A percentile compares a stretch with the other conserved stretches of the same genome.
Conservation (phyloP, 2,797 vertebrate species). For the Emys orbicularis region DNA sequence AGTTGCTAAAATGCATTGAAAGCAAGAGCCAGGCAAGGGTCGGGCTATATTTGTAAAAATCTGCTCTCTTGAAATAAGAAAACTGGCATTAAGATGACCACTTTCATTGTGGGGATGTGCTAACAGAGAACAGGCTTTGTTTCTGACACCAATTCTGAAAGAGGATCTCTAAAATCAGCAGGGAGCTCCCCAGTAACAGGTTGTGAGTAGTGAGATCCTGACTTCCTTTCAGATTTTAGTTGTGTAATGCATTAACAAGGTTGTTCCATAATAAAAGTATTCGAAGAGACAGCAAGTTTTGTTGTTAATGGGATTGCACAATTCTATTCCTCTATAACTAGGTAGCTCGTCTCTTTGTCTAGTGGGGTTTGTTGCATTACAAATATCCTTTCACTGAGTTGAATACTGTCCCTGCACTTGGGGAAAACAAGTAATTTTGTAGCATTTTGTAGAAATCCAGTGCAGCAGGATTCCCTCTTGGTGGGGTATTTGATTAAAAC, state of each 20-base stretch:
- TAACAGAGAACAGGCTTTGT: neutral
- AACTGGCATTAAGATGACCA: neutral
- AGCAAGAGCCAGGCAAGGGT: neutral
- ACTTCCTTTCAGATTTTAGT: neutral
- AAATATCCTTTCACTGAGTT: neutral
- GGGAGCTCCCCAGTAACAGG: neutral
- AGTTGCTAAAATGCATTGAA: neutral
- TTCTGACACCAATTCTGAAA: neutral
- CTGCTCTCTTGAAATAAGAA: neutral
- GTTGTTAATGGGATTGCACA: neutral
- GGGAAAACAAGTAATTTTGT: neutral
- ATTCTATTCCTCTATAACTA: neutral
- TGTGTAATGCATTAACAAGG: neutral
- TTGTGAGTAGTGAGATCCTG: neutral
- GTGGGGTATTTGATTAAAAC: neutral
- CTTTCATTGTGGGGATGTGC: rapidly evolving
- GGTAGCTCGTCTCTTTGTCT: neutral
- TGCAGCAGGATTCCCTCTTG: neutral
- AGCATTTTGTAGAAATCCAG: neutral
- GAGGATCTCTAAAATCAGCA: neutral
- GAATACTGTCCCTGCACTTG: neutral
- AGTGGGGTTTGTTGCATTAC: neutral
- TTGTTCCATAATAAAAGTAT: neutral
- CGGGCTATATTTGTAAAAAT: neutral
- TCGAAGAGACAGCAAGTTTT: neutral